Evolutionary conservation across 2,113 vertebrate species (phyloP), one percentile per base, ranked within the genome.

Genomic region (Boleophthalmus pectinirostris): DNA sequence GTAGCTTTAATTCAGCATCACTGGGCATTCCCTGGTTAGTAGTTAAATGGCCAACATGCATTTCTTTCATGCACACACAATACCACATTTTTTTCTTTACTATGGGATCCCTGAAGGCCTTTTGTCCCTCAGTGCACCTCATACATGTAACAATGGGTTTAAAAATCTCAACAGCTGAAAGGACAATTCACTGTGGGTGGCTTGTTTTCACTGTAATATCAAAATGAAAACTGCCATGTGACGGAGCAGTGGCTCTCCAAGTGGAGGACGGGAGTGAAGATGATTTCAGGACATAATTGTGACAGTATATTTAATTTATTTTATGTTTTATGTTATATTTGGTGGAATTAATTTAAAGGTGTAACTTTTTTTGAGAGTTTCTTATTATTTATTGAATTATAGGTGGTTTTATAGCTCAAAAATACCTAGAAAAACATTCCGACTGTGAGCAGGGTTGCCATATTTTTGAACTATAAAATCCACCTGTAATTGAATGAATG

Each of bases 111-210:
- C 75, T 72, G 57, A 68, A 77, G 65, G 71, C 73, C 80, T 72
- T 83, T 87, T 71, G 78, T 88, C 83, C 80, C 77, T 85, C 77
- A 29, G 63, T 86, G 87, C 84, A 80, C 81, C 74, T 82, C 85
- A 83, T 89, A 86, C 73, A 81, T 78, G 69, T 69, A 66, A 85
- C 78, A 85, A 89, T 79, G 70, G 61, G 68, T 78, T 74, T 84
- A 85, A 69, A 83, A 82, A 73, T 61, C 65, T 85, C 75, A 43
- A 67, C 33, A 29, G 64, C 47, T 46, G 68, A 68, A 68, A 78
- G 79, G 81, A 87, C 84, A 88, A 89, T 76, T 66, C 83, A 73
- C 75, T 66, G 73, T 90, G 88, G 85, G 89, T 88, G 86, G 85
- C 66, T 47, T 20, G 58, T 18, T n/a, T 8, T 35, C n/a, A 12